Base-by-base conservation (phyloP, 2,113 vertebrate genomes). In the Ginglymostoma cirratum region DNA sequence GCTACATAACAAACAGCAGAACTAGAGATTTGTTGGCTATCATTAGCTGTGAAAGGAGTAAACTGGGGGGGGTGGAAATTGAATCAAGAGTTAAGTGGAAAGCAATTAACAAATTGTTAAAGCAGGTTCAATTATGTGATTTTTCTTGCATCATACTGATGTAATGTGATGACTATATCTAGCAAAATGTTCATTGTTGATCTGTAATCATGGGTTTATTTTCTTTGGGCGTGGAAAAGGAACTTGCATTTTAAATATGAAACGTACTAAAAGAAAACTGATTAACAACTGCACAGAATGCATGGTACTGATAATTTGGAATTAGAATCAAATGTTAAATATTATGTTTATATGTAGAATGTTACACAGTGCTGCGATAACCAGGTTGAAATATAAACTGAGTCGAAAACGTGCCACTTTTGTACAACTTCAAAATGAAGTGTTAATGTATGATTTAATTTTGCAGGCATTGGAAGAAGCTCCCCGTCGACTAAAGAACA, bases 401-500 rank as follows among this genome's bases (percentile, higher is more conserved):
- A 72, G 15, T 72, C 12, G 12, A 65, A 90, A 61, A 38, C 76
- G 23, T 66, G 17, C 65, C 89, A 65, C 17, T 21, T 23, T 23
- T 10, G 72, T 83, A 83, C 38, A 83, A 5, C 5, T n/a, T 83
- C 80, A 48, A 12, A 24, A 48, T 61, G 10, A 1, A 45, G 89
- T 96, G 42, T 96, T 65, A 65, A 55, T 61, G 85, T 0, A 67
- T 23, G 0, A 85, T 85, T 96, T 85, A 34, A 45, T 95, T 61
- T 96, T 97, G 27, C 96, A 98, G 98, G 97, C 97, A 95, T 97
- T 98, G 3, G 98, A 99, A 96, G 98, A 99, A 97, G 98, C 98
- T 95, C 98, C 98, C 83, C 98, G 98, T 85, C 99, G 99, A 96
- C 98, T 99, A 87, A 98, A 99, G 97, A 99, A 98, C 98, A 99